Conservation (phyloP, 1,140 invertebrate genomes). For the Gyrodactylus bullatarudis region DNA sequence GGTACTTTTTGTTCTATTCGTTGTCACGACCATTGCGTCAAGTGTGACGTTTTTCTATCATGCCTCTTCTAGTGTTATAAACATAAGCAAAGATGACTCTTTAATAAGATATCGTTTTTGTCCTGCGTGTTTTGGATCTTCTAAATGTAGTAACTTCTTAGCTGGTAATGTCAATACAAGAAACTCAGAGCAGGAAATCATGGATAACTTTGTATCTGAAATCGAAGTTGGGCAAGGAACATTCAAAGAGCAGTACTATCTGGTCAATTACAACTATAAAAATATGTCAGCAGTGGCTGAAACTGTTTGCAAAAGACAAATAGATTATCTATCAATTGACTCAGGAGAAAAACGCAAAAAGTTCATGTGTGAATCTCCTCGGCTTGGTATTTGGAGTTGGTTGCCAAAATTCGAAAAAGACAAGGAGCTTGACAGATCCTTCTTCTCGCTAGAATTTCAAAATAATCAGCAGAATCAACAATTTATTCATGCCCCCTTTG, state of each 20-base stretch:
- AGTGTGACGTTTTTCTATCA: too few species aligned
- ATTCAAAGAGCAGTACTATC: background rate
- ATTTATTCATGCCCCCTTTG: background rate
- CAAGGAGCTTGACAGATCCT: background rate
- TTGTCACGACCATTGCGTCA: too few species aligned
- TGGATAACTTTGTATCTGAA: background rate
- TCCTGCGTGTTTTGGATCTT: background rate
- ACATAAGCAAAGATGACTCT: background rate
- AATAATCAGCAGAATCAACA: background rate
- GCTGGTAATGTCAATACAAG: background rate
- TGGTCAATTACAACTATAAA: background rate
- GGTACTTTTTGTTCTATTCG: too few species aligned
- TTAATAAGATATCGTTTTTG: background rate
- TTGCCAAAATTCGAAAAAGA: background rate
- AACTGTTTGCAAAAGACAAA: background rate
- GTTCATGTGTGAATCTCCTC: background rate
- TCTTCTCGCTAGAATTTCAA: background rate
- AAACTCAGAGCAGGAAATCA: background rate
- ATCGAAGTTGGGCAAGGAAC: background rate
- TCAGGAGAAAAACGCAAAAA: background rate
- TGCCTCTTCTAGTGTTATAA: too few species aligned
- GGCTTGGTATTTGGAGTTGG: background rate
- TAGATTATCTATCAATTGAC: background rate
- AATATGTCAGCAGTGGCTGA: background rate
- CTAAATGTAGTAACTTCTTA: background rate